Evolutionary conservation across 2,888 invertebrate genomes (phyloP), one percentile per base, ranked within the genome.

Genomic region (Agrochola lota): DNA sequence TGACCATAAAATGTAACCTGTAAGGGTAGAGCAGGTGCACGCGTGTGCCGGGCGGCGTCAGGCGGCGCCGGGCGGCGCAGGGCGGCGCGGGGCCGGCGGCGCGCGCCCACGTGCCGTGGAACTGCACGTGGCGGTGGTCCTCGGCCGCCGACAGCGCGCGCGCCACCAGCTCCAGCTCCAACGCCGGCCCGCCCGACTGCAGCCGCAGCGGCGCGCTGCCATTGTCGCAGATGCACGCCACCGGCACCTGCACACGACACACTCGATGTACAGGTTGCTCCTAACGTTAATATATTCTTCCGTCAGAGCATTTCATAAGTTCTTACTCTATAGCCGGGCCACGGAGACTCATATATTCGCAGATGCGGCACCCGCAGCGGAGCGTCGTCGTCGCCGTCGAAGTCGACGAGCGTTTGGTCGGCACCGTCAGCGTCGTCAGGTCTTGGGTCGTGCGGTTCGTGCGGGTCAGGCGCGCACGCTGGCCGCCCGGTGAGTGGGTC

Each of bases 201-300:
- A 95, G 71, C 40, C 85, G 88, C 85, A 95, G 91, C 80, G 95
- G 94, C 40, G 94, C 88, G 71, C 92, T 96, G 76, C 95, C 95
- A 93, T 98, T 98, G 95, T 98, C 98, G 94, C 98, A 98, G 84
- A 98, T 96, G 93, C 98, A 98, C 67, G 98, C 98, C 89, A 98
- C 95, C 57, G 98, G 98, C 84, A 98, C 95, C 95, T 95, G 81
- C 59, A 11, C 62, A 40, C 11, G n/a, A 4, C 12, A 12, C 11
- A 2, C n/a, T 49, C 35, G 40, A 30, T 17, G 1, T 68, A 35
- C 40, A n/a, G 15, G 15, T 20, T 2, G 62, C 30, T 60, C 20
- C 43, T 35, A 68, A 26, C 0, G 15, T 20, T 46, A 49, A 8
- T 7, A 20, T 7, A 35, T 15, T 26, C 15, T 8, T 30, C 15